phyloP scores from a whole-genome alignment of 2,113 vertebrate species.

The Lampris incognitus region DNA sequence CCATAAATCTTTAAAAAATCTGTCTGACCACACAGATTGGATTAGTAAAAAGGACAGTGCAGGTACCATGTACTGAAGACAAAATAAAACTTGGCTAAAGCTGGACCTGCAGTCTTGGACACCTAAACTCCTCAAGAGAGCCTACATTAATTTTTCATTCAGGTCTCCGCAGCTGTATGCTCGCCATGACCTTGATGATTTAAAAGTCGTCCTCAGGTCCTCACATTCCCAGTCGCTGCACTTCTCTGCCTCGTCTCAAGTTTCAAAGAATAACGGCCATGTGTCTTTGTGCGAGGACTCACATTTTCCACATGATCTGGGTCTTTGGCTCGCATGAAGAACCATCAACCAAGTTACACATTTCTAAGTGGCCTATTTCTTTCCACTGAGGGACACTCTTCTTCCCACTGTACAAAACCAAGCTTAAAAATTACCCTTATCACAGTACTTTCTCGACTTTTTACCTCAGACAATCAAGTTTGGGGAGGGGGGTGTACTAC shows the following conservation, averaged over 20 bases:
- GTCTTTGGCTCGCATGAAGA: no score
- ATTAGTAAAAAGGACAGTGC: background rate
- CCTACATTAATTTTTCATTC: conserved; percentile 30
- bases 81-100: background rate
- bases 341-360: conserved; percentile 38
- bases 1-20: background rate
- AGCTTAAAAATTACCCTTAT: conserved; percentile 68
- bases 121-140: conserved; percentile 4
- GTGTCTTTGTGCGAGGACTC: conserved; percentile 18
- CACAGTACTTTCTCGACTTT: conserved; percentile 40
- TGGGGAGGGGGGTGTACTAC: no score
- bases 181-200: conserved; percentile 52
- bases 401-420: conserved; percentile 56
- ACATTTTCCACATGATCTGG: conserved; percentile 28
- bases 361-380: conserved; percentile 60
- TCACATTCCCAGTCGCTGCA: background rate
- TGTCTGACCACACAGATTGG: background rate
- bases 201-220: conserved; percentile 14
- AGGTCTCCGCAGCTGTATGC: conserved; percentile 4
- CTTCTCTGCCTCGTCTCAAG: background rate
- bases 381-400: conserved; percentile 57
- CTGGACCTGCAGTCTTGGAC: background rate
- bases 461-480: background rate
- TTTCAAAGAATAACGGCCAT: conserved; percentile 23
- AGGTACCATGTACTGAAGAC: background rate